Evolutionary conservation across 2,797 vertebrate species (phyloP).

Genomic region (Spinibarbus caldwelli): DNA sequence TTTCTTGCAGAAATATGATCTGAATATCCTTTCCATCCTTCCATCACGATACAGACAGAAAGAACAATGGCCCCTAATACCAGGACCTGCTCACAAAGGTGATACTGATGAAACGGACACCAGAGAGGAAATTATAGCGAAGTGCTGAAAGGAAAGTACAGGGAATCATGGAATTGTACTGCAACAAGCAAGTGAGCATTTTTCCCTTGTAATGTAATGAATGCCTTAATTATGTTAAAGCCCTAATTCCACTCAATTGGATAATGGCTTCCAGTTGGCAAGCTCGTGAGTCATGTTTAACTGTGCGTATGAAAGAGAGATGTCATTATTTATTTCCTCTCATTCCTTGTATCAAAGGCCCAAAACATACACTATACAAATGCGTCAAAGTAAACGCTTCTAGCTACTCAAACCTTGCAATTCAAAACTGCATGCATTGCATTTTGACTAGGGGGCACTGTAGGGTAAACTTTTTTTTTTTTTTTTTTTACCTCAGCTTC

Average conservation of each 20-base stretch:
- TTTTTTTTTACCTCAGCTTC: neutral
- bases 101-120: conserved; percentile 75
- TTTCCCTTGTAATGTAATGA: conserved; percentile 53
- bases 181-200: conserved; percentile 68
- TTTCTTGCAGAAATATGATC: conserved; percentile 73
- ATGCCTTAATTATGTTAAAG: conserved; percentile 67
- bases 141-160: conserved; percentile 63
- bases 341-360: conserved; percentile 18
- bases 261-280: conserved; percentile 66
- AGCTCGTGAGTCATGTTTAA: conserved; percentile 53
- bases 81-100: conserved; percentile 63
- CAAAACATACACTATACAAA: neutral
- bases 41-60: conserved; percentile 46
- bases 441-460: neutral
- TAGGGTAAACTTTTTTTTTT: neutral
- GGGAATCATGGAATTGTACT: conserved; percentile 68
- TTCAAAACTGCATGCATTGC: neutral
- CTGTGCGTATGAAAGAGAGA: conserved; percentile 50
- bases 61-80: conserved; percentile 35
- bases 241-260: conserved; percentile 63
- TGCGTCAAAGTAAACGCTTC: neutral
- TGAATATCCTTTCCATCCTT: conserved; percentile 75
- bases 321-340: conserved; percentile 31
- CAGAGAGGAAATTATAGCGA: conserved; percentile 73
- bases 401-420: neutral